Evolutionary conservation across 2,797 vertebrate species (phyloP).

Genomic region (Spatula versicolor): DNA sequence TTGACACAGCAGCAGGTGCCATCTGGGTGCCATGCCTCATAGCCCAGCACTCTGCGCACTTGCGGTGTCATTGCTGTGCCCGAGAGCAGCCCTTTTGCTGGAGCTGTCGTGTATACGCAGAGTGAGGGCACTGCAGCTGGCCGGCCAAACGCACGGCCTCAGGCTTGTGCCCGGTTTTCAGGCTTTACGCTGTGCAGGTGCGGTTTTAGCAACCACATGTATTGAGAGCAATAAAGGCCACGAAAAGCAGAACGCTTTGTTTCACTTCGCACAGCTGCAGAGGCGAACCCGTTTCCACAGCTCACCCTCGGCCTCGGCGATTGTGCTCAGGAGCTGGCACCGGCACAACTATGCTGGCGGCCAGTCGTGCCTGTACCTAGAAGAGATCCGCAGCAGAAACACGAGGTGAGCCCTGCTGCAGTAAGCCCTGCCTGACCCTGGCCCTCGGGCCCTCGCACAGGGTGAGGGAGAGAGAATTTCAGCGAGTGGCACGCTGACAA

Average conservation of each 20-base stretch:
- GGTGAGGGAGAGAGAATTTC: not conserved
- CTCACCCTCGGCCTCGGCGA: not conserved
- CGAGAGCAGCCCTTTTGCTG: not conserved
- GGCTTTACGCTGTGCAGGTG: not conserved
- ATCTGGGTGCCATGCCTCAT: not conserved
- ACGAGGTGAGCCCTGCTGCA: not conserved
- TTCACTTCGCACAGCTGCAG: not conserved
- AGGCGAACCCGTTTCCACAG: not conserved
- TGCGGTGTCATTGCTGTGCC: not conserved
- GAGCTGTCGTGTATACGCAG: not conserved
- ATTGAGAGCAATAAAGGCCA: not conserved
- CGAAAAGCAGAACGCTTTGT: conserved; percentile 40
- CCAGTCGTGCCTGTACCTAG: not conserved
- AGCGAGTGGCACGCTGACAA: not conserved
- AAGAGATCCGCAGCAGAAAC: not conserved
- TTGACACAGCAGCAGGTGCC: not conserved
- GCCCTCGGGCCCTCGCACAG: not conserved
- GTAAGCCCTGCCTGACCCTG: not conserved
- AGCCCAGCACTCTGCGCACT: not conserved
- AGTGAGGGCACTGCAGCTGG: not conserved
- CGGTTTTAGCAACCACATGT: not conserved
- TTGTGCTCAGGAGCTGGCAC: not conserved
- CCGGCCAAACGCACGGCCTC: not conserved
- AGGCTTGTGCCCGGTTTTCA: not conserved
- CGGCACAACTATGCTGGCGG: not conserved